Percentiles rank a stretch among this genome's conserved stretches.
Conservation (phyloP, 2,113 vertebrate genomes). For the human region DNA sequence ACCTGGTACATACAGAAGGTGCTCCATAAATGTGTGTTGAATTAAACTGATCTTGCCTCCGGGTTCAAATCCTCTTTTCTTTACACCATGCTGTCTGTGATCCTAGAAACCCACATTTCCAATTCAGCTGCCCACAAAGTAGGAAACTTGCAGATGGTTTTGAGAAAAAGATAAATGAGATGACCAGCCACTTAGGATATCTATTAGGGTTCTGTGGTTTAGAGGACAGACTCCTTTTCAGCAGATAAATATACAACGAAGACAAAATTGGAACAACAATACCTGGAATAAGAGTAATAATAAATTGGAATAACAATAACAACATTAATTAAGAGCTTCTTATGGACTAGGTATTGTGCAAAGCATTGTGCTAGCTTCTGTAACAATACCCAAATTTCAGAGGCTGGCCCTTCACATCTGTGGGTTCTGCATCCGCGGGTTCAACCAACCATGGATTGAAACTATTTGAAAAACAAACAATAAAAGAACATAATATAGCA, state of each 20-base stretch:
- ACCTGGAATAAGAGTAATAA: too few relatives aligned
- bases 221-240: background rate
- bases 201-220: too few relatives aligned
- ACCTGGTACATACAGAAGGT: background rate
- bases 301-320: background rate
- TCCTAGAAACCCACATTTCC: background rate
- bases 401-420: background rate
- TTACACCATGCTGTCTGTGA: background rate
- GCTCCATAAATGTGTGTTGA: slow-evolving; percentile 26
- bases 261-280: background rate
- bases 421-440: background rate
- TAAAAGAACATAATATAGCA: background rate
- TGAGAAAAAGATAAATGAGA: background rate
- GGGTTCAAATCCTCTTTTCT: background rate
- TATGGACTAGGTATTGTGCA: background rate
- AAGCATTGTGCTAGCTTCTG: background rate
- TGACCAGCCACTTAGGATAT: background rate
- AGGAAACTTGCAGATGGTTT: background rate
- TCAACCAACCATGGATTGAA: background rate
- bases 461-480: background rate
- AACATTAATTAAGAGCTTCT: background rate
- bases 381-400: background rate
- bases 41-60: background rate
- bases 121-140: background rate
- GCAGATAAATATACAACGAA: background rate